Conservation (phyloP, 2,888 invertebrate genomes). For the Chelonus formosanus region DNA sequence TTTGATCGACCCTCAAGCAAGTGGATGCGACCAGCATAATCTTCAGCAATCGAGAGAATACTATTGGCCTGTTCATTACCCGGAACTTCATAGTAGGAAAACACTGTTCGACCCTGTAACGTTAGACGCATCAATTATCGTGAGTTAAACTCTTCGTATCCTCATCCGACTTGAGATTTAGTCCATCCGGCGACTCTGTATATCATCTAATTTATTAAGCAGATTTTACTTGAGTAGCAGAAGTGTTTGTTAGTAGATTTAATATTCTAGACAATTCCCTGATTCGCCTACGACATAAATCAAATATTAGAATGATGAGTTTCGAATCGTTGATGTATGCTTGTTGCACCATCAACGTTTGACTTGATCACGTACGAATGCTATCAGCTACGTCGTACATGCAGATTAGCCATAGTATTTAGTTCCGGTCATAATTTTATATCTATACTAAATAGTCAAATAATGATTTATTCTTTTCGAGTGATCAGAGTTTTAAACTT, state of each 20-base stretch:
- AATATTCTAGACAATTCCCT: constrained; percentile 1
- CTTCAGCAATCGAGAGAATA: constrained; percentile 73
- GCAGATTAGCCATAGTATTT: constrained; percentile 28
- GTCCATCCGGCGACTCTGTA: constrained; percentile 41
- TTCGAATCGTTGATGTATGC: background rate
- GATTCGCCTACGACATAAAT: constrained; percentile 9
- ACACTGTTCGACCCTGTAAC: constrained; percentile 78
- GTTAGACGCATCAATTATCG: constrained; percentile 48
- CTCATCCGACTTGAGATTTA: constrained; percentile 21
- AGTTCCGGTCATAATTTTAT: constrained; percentile 29
- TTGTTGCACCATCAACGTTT: constrained; percentile 14
- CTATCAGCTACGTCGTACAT: constrained; percentile 13
- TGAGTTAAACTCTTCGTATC: constrained; percentile 43
- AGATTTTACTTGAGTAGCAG: too few species aligned
- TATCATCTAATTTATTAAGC: constrained; percentile 25
- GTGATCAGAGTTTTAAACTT: constrained; percentile 60
- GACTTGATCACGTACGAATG: constrained; percentile 12
- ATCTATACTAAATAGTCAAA: background rate
- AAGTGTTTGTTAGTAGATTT: background rate
- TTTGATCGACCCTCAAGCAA: constrained; percentile 71
- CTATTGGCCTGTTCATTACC: constrained; percentile 58
- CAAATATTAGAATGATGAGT: constrained; percentile 6
- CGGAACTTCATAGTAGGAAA: constrained; percentile 77
- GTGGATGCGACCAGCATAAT: constrained; percentile 77
- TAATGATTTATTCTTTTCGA: background rate